A percentile compares a stretch with the other conserved stretches of the same genome.
phyloP scores from a whole-genome alignment of 2,888 invertebrate species.

The Panzeria rudis region DNA sequence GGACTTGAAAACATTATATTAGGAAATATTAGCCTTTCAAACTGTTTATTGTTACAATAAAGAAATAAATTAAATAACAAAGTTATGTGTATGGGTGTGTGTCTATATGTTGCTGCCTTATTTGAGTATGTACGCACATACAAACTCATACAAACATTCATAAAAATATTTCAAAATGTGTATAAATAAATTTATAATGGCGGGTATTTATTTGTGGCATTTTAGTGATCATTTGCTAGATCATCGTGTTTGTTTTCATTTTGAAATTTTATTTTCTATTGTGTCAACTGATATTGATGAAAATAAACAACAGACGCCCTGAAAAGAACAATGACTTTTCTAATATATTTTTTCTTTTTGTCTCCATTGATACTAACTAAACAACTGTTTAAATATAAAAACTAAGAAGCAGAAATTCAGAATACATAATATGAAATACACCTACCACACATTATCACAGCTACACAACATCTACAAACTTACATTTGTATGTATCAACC shows the following conservation, averaged over 20 bases:
- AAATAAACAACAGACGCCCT: slow-evolving; percentile 59
- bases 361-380: slow-evolving; percentile 30
- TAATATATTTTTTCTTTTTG: slow-evolving; percentile 54
- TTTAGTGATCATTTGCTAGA: slow-evolving; percentile 59
- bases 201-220: slow-evolving; percentile 25
- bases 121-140: not conserved
- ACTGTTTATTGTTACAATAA: slow-evolving; percentile 41
- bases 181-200: slow-evolving; percentile 18
- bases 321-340: slow-evolving; percentile 68
- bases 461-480: not conserved
- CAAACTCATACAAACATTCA: not conserved
- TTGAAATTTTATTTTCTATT: slow-evolving; percentile 53
- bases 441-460: slow-evolving; percentile 24
- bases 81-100: not conserved
- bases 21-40: slow-evolving; percentile 34
- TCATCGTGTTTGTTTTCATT: slow-evolving; percentile 66
- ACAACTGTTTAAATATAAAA: slow-evolving; percentile 64
- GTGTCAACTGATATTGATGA: slow-evolving; percentile 59
- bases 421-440: slow-evolving; percentile 31
- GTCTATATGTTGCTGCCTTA: not conserved
- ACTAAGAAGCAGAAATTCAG: slow-evolving; percentile 29
- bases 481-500: no score
- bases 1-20: slow-evolving; percentile 33
- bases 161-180: not conserved
- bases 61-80: slow-evolving; percentile 26